A percentile compares a stretch with the other conserved stretches of the same genome.
phyloP scores from a whole-genome alignment of 1,140 invertebrate species.

The Diabrotica undecimpunctata region DNA sequence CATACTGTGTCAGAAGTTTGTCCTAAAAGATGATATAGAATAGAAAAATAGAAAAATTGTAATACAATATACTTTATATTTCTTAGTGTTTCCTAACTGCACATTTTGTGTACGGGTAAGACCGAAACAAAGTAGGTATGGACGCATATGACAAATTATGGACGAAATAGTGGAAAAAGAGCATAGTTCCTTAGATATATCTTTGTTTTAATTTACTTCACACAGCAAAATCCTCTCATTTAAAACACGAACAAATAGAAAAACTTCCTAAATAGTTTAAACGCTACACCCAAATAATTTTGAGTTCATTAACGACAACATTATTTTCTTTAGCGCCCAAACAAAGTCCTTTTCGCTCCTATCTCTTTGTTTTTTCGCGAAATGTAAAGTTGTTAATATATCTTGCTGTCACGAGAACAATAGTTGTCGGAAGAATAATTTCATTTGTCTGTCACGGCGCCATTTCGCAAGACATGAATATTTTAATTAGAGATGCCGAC shows the following conservation, averaged over 20 bases:
- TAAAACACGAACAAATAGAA: background rate
- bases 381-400: constrained; percentile 12
- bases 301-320: background rate
- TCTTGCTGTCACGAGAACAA: constrained; percentile 11
- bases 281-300: background rate
- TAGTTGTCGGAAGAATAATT: constrained; percentile 7
- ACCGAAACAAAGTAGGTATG: too few relatives aligned
- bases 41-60: too few relatives aligned
- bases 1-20: too few relatives aligned
- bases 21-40: too few relatives aligned
- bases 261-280: background rate
- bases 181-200: too few relatives aligned
- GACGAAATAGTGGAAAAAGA: too few relatives aligned
- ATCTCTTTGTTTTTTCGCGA: background rate
- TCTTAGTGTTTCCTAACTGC: too few relatives aligned
- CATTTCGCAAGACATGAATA: constrained; percentile 9
- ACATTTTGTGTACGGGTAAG: too few relatives aligned
- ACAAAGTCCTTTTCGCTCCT: background rate
- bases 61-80: too few relatives aligned
- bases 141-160: too few relatives aligned
- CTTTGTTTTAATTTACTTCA: too few relatives aligned
- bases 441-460: constrained; percentile 10
- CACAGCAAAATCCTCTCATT: background rate
- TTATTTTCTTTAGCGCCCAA: background rate
- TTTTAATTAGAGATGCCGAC: constrained; percentile 3